Evolutionary conservation across 1,140 invertebrate genomes (phyloP).

Genomic region (Ceratosolen solmsi): DNA sequence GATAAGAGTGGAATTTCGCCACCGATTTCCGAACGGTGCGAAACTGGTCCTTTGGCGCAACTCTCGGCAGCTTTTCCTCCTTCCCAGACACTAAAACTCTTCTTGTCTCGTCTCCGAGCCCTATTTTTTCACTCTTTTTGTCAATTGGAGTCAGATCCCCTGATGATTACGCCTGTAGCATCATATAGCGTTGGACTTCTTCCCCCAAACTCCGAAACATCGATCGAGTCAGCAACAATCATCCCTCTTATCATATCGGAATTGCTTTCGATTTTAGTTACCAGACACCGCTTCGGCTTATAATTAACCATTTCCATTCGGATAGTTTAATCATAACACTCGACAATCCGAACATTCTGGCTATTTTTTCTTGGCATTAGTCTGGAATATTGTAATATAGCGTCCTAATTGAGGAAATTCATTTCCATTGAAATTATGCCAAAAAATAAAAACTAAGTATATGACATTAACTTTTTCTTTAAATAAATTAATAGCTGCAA

Average conservation of each 20-base stretch:
- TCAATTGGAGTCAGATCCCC: not conserved
- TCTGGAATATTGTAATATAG: not conserved
- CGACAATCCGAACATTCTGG: not conserved
- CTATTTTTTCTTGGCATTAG: not conserved
- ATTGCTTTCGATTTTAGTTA: not conserved
- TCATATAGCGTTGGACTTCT: not conserved
- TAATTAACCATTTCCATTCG: not conserved
- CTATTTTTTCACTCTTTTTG: slow-evolving; percentile 9
- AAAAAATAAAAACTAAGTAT: not conserved
- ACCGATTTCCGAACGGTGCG: slow-evolving; percentile 53
- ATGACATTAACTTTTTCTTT: not conserved
- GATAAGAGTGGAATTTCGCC: slow-evolving; percentile 70
- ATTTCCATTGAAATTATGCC: not conserved
- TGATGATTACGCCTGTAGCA: not conserved
- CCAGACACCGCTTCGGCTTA: not conserved
- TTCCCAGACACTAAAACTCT: not conserved
- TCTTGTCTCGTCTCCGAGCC: not conserved
- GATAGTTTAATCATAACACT: slow-evolving; percentile 21
- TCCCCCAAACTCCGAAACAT: not conserved
- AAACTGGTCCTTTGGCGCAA: slow-evolving; percentile 62
- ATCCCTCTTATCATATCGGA: not conserved
- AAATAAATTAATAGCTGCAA: not conserved
- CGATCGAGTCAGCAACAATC: not conserved
- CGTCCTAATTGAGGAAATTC: not conserved
- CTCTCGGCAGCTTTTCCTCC: slow-evolving; percentile 46